phyloP scores from a whole-genome alignment of 2,888 invertebrate genomes.

The Lysandra coridon region DNA sequence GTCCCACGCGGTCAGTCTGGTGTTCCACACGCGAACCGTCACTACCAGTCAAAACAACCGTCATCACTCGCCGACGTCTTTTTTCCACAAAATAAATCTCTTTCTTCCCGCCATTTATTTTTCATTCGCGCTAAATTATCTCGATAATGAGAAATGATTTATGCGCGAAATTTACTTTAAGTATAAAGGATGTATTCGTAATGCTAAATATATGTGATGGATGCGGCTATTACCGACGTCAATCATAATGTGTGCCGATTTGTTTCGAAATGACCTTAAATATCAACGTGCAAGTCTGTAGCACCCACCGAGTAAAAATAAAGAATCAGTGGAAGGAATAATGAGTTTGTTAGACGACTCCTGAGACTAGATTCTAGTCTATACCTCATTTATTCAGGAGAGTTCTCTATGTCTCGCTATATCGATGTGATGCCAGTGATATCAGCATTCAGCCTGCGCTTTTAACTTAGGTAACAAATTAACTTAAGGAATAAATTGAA shows the following conservation, averaged over 20 bases:
- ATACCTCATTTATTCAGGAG: background rate
- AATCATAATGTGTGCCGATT: background rate
- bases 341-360: background rate
- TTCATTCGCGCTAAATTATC: conserved; percentile 55
- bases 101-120: conserved; percentile 49
- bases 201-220: conserved; percentile 27
- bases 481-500: conserved; percentile 19
- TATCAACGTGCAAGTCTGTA: background rate
- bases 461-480: conserved; percentile 13
- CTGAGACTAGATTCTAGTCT: background rate
- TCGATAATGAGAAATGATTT: conserved; percentile 62
- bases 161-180: conserved; percentile 37
- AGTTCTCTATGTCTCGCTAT: background rate
- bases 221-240: conserved; percentile 22
- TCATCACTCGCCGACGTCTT: conserved; percentile 64
- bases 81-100: conserved; percentile 47
- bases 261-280: background rate
- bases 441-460: background rate
- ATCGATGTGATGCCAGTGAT: background rate
- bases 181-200: conserved; percentile 24
- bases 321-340: background rate
- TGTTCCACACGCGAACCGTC: conserved; percentile 63
- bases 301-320: background rate
- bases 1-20: conserved; percentile 29
- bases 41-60: conserved; percentile 74